Evolutionary conservation across 2,888 invertebrate species (phyloP), one percentile per base, ranked within the genome.

Genomic region (Romanomermis culicivorax): DNA sequence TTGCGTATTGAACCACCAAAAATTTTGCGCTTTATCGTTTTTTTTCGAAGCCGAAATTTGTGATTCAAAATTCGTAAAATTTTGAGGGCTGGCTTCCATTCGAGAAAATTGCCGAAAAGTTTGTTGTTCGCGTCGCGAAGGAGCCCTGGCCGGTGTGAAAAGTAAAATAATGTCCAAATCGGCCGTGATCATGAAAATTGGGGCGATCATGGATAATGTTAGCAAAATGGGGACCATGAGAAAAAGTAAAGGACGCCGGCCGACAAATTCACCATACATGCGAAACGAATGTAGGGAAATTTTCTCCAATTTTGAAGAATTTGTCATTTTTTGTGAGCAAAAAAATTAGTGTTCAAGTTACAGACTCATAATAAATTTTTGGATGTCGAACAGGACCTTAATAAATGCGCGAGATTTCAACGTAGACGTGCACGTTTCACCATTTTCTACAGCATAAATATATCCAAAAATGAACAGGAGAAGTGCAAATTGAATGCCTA

Each of bases 261-360:
- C 50, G 27, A 49, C 50, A 14, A 49, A 49, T 27, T 49, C 27
- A 11, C 50, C 50, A 27, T 49, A 49, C 27, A 4, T 11, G 36
- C 36, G 36, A 36, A 36, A 36, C n/a, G n/a, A n/a, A n/a, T n/a
- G n/a, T n/a, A n/a, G n/a, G n/a, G n/a, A n/a, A n/a, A n/a, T n/a
- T n/a, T n/a, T n/a, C n/a, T n/a, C n/a, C n/a, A n/a, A n/a, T n/a
- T n/a, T n/a, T n/a, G n/a, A n/a, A n/a, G n/a, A n/a, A n/a, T n/a
- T n/a, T n/a, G n/a, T n/a, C n/a, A n/a, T n/a, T n/a, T n/a, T n/a
- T n/a, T n/a, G n/a, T n/a, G n/a, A n/a, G n/a, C n/a, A n/a, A n/a
- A n/a, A n/a, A n/a, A n/a, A n/a, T n/a, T n/a, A n/a, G n/a, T n/a
- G n/a, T n/a, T n/a, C n/a, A n/a, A n/a, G n/a, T n/a, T n/a, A n/a